These are phyloP conservation scores for Nyctereutes procyonoides DNA, from an alignment of 2,113 vertebrate genomes.

Conservation along the genomic window DNA sequence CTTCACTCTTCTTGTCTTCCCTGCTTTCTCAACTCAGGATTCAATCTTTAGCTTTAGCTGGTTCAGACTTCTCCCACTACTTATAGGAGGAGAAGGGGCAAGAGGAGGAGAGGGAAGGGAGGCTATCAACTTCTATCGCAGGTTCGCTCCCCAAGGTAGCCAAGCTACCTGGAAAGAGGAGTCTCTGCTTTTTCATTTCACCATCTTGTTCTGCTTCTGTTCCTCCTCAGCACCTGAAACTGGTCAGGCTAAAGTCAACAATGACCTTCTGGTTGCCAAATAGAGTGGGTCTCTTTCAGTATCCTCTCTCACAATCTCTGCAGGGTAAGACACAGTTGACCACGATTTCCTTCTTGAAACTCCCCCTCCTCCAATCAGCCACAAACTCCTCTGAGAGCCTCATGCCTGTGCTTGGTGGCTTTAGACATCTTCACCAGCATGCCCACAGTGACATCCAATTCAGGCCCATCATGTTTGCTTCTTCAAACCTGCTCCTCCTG, in stretches of 20 bases:
- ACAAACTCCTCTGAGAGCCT: neutral
- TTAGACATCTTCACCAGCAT: neutral
- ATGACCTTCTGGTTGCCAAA: neutral
- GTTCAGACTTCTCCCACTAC: neutral
- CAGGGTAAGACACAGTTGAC: neutral
- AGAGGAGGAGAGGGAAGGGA: neutral
- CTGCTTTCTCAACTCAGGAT: neutral
- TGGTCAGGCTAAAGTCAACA: neutral
- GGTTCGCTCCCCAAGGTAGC: neutral
- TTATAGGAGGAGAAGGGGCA: neutral
- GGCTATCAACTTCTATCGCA: neutral
- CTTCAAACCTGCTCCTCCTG: neutral
- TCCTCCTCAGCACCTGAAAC: neutral
- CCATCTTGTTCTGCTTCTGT: neutral
- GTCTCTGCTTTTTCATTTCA: neutral
- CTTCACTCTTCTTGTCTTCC: neutral
- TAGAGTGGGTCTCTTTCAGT: neutral
- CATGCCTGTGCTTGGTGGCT: neutral
- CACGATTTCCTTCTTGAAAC: neutral
- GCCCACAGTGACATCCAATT: accelerated
- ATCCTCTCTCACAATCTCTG: neutral
- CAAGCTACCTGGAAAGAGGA: neutral
- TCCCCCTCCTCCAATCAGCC: neutral
- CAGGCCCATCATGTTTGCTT: neutral
- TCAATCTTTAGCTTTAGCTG: neutral